These are phyloP conservation scores for Hippocampus comes DNA, from an alignment of 2,113 vertebrate species.

Conservation along the genomic window DNA sequence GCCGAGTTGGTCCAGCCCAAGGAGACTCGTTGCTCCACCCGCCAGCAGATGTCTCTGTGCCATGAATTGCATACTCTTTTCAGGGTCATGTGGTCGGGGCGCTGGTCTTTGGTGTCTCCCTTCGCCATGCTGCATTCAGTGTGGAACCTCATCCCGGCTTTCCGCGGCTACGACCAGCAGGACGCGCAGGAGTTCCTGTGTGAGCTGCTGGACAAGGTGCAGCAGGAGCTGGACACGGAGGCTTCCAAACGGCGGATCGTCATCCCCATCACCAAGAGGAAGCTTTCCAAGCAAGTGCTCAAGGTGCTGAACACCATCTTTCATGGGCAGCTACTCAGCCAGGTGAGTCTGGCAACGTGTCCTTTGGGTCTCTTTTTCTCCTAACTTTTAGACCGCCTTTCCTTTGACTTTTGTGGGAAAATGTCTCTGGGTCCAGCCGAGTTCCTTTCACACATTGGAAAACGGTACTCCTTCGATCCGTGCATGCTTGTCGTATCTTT, in stretches of 20 bases:
- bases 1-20: conserved; percentile 89
- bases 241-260: conserved; percentile 87
- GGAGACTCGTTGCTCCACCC: conserved; percentile 82
- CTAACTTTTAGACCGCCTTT: too few relatives aligned
- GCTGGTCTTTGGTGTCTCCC: conserved; percentile 94
- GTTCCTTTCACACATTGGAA: too few relatives aligned
- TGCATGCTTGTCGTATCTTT: too few relatives aligned
- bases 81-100: conserved; percentile 98
- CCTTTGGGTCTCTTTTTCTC: too few relatives aligned
- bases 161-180: conserved; percentile 95
- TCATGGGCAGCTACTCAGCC: conserved; percentile 96
- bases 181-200: conserved; percentile 98
- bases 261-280: conserved; percentile 94
- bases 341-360: conserved; percentile 74
- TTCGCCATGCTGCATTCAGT: conserved; percentile 99
- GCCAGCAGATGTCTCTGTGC: conserved; percentile 96
- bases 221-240: conserved; percentile 96
- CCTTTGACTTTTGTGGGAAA: too few relatives aligned
- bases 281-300: conserved; percentile 96
- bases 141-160: conserved; percentile 96
- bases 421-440: too few relatives aligned
- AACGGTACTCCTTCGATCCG: too few relatives aligned
- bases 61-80: conserved; percentile 98
- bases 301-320: conserved; percentile 99
- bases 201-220: conserved; percentile 94